Conservation (phyloP, 92 coral and sea anemone genomes). For the Epizoanthus rinbou region DNA sequence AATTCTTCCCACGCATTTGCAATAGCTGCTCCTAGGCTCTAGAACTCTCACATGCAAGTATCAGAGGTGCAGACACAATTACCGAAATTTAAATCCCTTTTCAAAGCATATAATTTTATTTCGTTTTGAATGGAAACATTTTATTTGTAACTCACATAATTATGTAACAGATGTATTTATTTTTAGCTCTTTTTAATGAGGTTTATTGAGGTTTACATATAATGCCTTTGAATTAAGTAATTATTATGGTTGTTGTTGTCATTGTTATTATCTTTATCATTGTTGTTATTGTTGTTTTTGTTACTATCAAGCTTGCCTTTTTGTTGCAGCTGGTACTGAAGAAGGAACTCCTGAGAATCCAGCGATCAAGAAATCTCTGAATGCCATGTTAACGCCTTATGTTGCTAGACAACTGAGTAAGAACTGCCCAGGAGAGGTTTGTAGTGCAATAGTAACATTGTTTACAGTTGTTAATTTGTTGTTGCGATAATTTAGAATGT, state of each 20-base stretch:
- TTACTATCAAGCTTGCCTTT: not conserved
- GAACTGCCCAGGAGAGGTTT: constrained; percentile 86
- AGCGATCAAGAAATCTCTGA: constrained; percentile 90
- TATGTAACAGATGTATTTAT: no score
- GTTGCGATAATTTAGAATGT: no score
- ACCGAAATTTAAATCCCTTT: no score
- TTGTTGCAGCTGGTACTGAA: constrained; percentile 69
- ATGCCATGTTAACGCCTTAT: constrained; percentile 93
- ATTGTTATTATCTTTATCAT: not conserved
- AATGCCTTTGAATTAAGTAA: not conserved
- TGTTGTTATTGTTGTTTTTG: not conserved
- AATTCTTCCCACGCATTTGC: no score
- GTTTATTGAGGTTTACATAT: no score
- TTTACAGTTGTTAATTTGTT: not conserved
- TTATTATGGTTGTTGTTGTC: not conserved
- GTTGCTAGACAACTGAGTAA: constrained; percentile 91
- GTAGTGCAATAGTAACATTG: constrained; percentile 9
- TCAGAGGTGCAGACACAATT: no score
- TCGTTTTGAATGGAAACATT: no score
- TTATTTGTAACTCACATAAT: no score
- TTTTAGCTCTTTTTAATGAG: no score
- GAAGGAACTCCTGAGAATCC: constrained; percentile 95
- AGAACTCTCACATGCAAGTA: no score
- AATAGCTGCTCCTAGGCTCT: no score
- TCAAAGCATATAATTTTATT: no score